Evolutionary conservation across 2,797 vertebrate species (phyloP), one percentile per base, ranked within the genome.

Genomic region (Gephyroberyx darwinii): DNA sequence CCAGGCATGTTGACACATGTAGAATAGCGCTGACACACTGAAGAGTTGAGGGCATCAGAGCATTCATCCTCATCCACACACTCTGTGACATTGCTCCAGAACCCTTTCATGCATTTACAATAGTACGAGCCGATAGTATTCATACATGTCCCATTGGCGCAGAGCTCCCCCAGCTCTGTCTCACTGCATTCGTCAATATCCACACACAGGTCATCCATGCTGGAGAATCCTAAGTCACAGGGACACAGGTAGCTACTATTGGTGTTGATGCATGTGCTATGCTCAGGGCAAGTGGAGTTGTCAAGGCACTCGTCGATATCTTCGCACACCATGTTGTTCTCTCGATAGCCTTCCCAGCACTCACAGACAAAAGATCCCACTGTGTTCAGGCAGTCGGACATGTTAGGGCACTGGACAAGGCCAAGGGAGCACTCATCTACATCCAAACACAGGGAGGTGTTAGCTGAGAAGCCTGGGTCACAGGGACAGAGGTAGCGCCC

Each of bases 1-100:
- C 95, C 94, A 0, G 60, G 76, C 37, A 68, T 45, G 79, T 95
- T 96, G 45, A 92, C 31, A 19, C 95, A 96, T 17, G 80, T 87
- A 17, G 93, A 91, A 65, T 92, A 26, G 17, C 61, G 51, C 10
- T 84, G 87, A 70, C 95, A 96, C 20, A 80, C 65, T 1, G 92
- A 89, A 17, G 82, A 58, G 77, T 92, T 92, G 2, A 57, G 8
- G 20, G 70, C 66, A 45, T 63, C 31, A 1, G 84, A 74, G 75
- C 95, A 96, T 81, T 96, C 95, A 64, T 96, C 91, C 19, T 93
- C 72, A 79, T 96, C 95, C 19, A 90, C 2, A 41, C 95, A 96
- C 56, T 74, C 48, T 0, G 88, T 93, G 17, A 64, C 75, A 60
- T 92, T 94, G 67, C 85, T 91, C 84, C 81, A 77, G 85, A 94